A percentile compares a stretch with the other conserved stretches of the same genome.
Evolutionary conservation across 1,140 invertebrate genomes (phyloP).

Genomic region (Holcopasites calliopsidis): DNA sequence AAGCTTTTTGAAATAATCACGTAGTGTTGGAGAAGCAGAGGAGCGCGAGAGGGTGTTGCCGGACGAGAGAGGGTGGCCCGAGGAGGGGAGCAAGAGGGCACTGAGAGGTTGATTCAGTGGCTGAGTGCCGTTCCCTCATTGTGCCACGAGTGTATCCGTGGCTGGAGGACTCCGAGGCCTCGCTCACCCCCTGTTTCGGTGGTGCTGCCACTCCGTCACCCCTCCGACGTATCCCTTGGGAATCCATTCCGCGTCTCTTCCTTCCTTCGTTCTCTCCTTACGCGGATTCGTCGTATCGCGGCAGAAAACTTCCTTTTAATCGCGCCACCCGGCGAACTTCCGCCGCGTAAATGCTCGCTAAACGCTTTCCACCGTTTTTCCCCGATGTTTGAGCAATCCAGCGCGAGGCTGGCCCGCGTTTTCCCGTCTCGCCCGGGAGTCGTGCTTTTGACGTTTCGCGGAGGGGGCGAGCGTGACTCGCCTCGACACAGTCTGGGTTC

Average conservation of each 20-base stretch:
- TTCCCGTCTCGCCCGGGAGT: background rate
- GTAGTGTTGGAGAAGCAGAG: conserved; percentile 72
- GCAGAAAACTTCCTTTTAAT: background rate
- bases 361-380: background rate
- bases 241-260: conserved; percentile 16
- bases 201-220: conserved; percentile 20
- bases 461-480: background rate
- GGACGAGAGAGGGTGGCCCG: conserved; percentile 42
- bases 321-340: background rate
- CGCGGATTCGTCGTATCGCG: background rate
- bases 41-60: conserved; percentile 64
- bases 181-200: conserved; percentile 43
- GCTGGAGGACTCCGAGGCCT: conserved; percentile 62
- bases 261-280: background rate
- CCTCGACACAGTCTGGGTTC: background rate
- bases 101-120: conserved; percentile 72
- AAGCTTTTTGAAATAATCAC: conserved; percentile 78
- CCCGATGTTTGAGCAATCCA: background rate
- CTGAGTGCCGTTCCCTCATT: conserved; percentile 71
- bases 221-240: conserved; percentile 33
- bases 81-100: conserved; percentile 46
- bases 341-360: background rate
- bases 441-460: background rate
- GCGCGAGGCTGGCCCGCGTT: background rate
- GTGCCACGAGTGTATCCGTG: conserved; percentile 63